Evolutionary conservation across 2,113 vertebrate species (phyloP), one percentile per base, ranked within the genome.

Genomic region (Aleadryas rufinucha): DNA sequence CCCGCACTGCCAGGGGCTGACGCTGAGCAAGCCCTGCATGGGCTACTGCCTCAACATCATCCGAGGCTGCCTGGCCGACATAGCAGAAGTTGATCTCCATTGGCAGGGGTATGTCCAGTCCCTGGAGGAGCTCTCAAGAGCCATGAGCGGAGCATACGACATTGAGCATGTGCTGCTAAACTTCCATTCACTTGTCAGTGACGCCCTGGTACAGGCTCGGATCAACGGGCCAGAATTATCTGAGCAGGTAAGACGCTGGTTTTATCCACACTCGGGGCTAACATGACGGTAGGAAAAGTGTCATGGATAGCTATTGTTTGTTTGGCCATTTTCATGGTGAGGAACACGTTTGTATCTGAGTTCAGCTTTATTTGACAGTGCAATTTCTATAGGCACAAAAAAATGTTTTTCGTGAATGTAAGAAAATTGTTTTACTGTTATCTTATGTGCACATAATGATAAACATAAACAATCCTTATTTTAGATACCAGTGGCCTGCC

Each of bases 31-130:
- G 72, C 99, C 99, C 23, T 99, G 99, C 86, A 98, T 98, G 98
- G 99, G 99, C 4, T 99, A 99, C 97, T 99, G 99, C 95, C 99
- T 99, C 84, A 99, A 99, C 0, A 98, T 99, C 49, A 71, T 98
- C 66, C 96, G 98, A 7, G 99, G 99, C 79, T 99, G 99, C 95
- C 95, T 99, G 88, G 99, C 98, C 5, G 98, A 97, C 71, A 16
- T 98, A 92, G 98, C 98, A 2, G 99, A 99, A 95, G 97, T 99
- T n/a, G 98, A 99, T 79, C 42, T 86, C 39, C 98, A 98, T 66
- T 99, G 99, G 99, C 97, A 91, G 50, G 97, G 97, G 3, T 99
- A 99, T 35, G 97, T 99, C 54, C 97, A 87, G 75, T 98, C 98
- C 4, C 81, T 99, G 97, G 99, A 99, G 95, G 97, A 98, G 44